A percentile compares a stretch with the other conserved stretches of the same genome.
Conservation (phyloP, 1,140 invertebrate genomes). For the Drosophila obscura region DNA sequence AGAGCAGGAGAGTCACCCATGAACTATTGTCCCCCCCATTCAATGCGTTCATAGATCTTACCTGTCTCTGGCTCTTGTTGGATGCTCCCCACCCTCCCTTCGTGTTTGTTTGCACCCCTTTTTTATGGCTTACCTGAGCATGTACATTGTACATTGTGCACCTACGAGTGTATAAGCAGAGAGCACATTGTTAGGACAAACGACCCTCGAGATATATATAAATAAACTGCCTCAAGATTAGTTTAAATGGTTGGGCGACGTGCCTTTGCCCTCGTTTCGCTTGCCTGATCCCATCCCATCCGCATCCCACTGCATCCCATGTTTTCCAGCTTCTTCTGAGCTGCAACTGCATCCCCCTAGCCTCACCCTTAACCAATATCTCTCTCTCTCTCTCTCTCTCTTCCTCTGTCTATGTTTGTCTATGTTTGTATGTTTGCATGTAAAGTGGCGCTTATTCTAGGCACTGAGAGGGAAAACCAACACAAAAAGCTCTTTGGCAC, state of each 20-base stretch:
- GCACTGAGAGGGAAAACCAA: slow-evolving; percentile 52
- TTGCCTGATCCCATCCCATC: slow-evolving; percentile 40
- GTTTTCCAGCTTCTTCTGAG: too few species aligned
- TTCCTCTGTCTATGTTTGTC: slow-evolving; percentile 3
- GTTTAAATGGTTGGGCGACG: slow-evolving; percentile 70
- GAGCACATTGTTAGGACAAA: slow-evolving; percentile 61
- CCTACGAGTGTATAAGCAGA: slow-evolving; percentile 30
- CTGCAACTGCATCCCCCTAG: too few species aligned
- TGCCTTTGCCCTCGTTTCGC: slow-evolving; percentile 64
- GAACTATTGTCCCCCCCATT: neutral
- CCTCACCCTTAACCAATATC: neutral
- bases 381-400: neutral
- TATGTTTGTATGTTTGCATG: slow-evolving; percentile 38
- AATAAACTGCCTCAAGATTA: slow-evolving; percentile 73
- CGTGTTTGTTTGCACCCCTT: slow-evolving; percentile 17
- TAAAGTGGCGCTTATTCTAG: slow-evolving; percentile 71
- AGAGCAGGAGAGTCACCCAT: too few species aligned
- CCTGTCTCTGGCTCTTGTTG: slow-evolving; percentile 2
- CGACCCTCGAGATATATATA: slow-evolving; percentile 70
- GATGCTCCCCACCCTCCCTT: slow-evolving; percentile 4
- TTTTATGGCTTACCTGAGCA: slow-evolving; percentile 27
- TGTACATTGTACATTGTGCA: slow-evolving; percentile 15
- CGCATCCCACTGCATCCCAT: slow-evolving; percentile 24
- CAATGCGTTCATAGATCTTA: slow-evolving; percentile 11
- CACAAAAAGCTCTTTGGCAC: slow-evolving; percentile 64